Evolutionary conservation across 1,140 invertebrate species (phyloP), one percentile per base, ranked within the genome.

Genomic region (Drosophila bipectinata): DNA sequence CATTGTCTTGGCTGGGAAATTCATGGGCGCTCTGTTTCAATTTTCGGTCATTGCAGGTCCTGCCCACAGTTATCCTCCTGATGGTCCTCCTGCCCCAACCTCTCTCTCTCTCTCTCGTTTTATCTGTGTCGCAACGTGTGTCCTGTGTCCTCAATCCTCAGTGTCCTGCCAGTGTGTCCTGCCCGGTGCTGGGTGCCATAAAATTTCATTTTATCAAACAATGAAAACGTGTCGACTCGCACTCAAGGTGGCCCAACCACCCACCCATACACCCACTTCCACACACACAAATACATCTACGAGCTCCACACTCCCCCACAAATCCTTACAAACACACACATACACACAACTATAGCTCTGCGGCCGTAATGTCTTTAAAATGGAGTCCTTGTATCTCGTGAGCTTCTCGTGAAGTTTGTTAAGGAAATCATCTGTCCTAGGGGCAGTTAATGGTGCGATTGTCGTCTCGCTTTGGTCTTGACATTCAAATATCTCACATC

Each of bases 181-280:
- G 71, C 51, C 53, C 51, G 44, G 39, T 66, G 45, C 45, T 75
- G 32, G 15, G 57, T 57, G 83, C 78, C 83, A 87, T 87, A 82
- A 87, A 88, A 88, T 87, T 87, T 87, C 82, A 87, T 87, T 87
- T 82, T 87, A 87, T 82, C 71, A 82, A 87, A 76, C 82, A 87
- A 82, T 88, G 82, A 82, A 88, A 87, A 87, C 82, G 82, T 88
- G 82, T 87, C 56, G 71, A 41, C 76, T 76, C 53, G 56, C 75
- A 67, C 72, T 67, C 52, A 30, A 68, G 51, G 39, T 56, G 39
- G 37, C 30, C 48, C 41, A 54, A 30, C 56, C 12, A 2, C 26
- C 56, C 12, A 2, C 26, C 26, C 26, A 26, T 6, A 4, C 26
- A 26, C 26, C 5, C 26, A 28, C 26, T 5, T 5, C 5, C 5